Percentiles rank a stretch among this genome's conserved stretches.
phyloP scores from a whole-genome alignment of 2,797 vertebrate genomes.

The Propithecus deckenii region DNA sequence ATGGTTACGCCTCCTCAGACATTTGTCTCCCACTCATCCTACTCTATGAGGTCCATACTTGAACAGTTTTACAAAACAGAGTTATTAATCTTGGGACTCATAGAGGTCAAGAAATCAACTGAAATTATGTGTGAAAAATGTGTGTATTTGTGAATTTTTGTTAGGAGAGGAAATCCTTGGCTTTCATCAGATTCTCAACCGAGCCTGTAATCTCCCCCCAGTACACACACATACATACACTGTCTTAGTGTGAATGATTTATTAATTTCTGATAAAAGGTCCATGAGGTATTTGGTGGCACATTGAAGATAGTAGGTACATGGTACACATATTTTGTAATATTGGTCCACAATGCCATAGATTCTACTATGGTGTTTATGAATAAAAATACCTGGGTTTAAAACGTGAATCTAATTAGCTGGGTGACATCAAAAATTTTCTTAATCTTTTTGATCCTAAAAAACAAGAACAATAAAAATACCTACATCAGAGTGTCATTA shows the following conservation, averaged over 20 bases:
- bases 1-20: not conserved
- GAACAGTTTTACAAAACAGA: not conserved
- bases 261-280: not conserved
- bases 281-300: not conserved
- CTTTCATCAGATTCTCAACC: not conserved
- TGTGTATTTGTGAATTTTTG: not conserved
- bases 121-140: not conserved
- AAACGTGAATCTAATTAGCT: not conserved
- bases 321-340: not conserved
- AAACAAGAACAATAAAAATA: not conserved
- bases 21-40: not conserved
- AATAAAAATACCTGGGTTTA: not conserved
- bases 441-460: not conserved
- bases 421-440: not conserved
- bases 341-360: not conserved
- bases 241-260: not conserved
- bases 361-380: not conserved
- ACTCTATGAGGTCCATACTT: not conserved
- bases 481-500: not conserved
- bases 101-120: not conserved
- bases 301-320: not conserved
- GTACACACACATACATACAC: not conserved
- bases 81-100: not conserved
- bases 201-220: not conserved
- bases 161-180: not conserved